These are phyloP conservation scores for Eupithecia exiguata DNA, from an alignment of 2,888 invertebrate species.

Conservation along the genomic window DNA sequence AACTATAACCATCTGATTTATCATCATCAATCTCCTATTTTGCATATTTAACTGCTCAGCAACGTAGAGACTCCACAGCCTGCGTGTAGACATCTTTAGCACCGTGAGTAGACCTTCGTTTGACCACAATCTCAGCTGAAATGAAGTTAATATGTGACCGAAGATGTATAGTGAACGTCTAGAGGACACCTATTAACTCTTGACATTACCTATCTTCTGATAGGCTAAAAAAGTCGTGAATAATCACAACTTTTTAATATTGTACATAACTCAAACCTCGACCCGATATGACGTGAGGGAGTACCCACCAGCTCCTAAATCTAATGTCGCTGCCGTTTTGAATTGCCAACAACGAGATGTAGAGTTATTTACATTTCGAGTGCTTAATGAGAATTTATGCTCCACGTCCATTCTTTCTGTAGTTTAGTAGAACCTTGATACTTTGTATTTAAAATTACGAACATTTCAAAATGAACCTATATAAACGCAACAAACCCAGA, in stretches of 20 bases:
- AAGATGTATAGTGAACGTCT: no score
- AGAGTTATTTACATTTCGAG: conserved; percentile 11
- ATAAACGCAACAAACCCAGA: background rate
- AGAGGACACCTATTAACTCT: no score
- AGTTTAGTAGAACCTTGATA: background rate
- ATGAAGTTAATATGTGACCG: no score
- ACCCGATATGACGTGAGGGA: background rate
- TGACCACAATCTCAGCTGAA: no score
- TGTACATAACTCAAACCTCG: background rate
- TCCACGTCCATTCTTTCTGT: conserved; percentile 13
- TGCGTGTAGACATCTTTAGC: no score
- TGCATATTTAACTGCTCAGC: background rate
- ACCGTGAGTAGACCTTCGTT: no score
- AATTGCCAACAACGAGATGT: conserved; percentile 3
- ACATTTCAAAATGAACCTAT: background rate
- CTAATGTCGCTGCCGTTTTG: background rate
- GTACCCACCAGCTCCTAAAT: background rate
- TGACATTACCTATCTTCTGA: no score
- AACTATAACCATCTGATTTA: background rate
- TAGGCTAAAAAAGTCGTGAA: no score
- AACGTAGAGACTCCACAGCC: no score
- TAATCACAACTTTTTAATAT: no score
- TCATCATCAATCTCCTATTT: background rate
- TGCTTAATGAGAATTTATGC: conserved; percentile 24
- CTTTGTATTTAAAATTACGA: background rate